These are phyloP conservation scores for Heliothis subflexa DNA, from an alignment of 1,140 invertebrate species.

Conservation along the genomic window DNA sequence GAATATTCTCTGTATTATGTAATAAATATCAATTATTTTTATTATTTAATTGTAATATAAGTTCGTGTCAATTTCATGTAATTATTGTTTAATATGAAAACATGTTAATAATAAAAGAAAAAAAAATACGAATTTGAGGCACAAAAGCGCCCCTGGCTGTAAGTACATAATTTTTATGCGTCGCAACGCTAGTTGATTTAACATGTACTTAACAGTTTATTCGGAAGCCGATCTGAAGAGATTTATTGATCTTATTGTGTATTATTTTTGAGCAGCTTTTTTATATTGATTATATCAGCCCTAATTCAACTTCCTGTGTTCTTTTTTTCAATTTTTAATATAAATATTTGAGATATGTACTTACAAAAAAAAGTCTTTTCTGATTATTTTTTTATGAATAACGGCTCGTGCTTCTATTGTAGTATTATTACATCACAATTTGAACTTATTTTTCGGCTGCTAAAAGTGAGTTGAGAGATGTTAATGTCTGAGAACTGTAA, in stretches of 20 bases:
- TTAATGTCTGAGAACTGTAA: slow-evolving; percentile 49
- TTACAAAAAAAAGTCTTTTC: slow-evolving; percentile 3
- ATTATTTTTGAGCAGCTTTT: slow-evolving; percentile 21
- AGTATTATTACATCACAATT: slow-evolving; percentile 33
- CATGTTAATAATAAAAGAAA: background rate
- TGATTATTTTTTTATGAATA: background rate
- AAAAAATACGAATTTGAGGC: slow-evolving; percentile 18
- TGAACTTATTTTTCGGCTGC: slow-evolving; percentile 8
- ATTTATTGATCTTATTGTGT: background rate
- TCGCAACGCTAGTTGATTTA: slow-evolving; percentile 54
- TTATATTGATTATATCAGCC: background rate
- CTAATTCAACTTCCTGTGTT: background rate
- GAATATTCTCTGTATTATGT: slow-evolving; percentile 70
- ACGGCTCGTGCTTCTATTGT: slow-evolving; percentile 20
- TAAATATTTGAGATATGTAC: slow-evolving; percentile 13
- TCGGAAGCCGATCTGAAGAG: slow-evolving; percentile 11
- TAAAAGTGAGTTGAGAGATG: slow-evolving; percentile 34
- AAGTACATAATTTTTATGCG: slow-evolving; percentile 23
- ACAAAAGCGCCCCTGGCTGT: slow-evolving; percentile 47
- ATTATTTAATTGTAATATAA: slow-evolving; percentile 64
- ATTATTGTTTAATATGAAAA: slow-evolving; percentile 55
- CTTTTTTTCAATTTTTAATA: background rate
- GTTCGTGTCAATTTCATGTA: slow-evolving; percentile 77
- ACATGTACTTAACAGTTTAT: slow-evolving; percentile 59
- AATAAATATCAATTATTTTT: slow-evolving; percentile 59